A percentile compares a stretch with the other conserved stretches of the same genome.
phyloP scores from a whole-genome alignment of 2,888 invertebrate genomes.

The Andrena fulva region DNA sequence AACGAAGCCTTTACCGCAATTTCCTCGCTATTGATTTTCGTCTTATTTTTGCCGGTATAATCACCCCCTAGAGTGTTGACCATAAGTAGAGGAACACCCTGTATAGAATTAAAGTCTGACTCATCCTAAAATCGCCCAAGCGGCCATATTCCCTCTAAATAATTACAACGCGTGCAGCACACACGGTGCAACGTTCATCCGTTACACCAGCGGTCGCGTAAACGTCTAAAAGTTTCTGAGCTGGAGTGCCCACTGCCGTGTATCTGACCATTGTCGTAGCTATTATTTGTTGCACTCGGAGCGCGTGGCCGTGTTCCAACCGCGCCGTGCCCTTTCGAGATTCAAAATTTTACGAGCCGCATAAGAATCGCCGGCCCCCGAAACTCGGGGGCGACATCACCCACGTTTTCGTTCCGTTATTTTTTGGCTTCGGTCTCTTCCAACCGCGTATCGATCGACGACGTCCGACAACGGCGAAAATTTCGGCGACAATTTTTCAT shows the following conservation, averaged over 20 bases:
- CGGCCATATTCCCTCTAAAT: neutral
- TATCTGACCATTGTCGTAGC: slow-evolving; percentile 20
- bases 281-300: slow-evolving; percentile 25
- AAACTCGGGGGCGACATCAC: slow-evolving; percentile 2
- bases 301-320: slow-evolving; percentile 21
- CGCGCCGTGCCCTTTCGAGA: neutral
- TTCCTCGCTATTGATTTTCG: too few species aligned
- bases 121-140: too few species aligned
- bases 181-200: neutral
- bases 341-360: slow-evolving; percentile 39
- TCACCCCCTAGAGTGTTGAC: too few species aligned
- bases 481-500: slow-evolving; percentile 3
- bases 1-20: too few species aligned
- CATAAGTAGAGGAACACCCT: too few species aligned
- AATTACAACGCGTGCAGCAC: neutral
- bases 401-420: slow-evolving; percentile 27
- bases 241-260: neutral
- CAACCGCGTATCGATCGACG: slow-evolving; percentile 26
- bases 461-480: slow-evolving; percentile 1
- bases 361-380: slow-evolving; percentile 25
- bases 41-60: too few species aligned
- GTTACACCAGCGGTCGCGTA: slow-evolving; percentile 11
- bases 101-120: too few species aligned
- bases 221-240: slow-evolving; percentile 32
- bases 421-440: neutral